Evolutionary conservation across 2,113 vertebrate species (phyloP).

Genomic region (Eulacestoma nigropectus): DNA sequence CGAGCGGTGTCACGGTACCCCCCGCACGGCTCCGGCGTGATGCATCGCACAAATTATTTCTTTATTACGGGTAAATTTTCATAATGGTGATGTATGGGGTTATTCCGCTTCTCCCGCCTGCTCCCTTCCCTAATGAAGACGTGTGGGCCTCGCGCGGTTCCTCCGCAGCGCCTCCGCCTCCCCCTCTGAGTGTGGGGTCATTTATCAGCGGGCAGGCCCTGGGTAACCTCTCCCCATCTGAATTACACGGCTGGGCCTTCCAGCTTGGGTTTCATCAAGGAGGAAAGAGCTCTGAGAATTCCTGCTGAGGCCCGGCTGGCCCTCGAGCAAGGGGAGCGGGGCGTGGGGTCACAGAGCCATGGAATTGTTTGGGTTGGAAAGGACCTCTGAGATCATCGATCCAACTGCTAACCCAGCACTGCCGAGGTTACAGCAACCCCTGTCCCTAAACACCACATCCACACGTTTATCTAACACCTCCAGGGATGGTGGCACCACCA

Average conservation of each 20-base stretch:
- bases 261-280: not conserved
- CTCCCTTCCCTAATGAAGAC: conserved; percentile 30
- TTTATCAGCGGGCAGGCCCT: not conserved
- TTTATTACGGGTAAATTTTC: conserved; percentile 53
- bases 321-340: fast-evolving
- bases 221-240: not conserved
- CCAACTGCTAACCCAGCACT: not conserved
- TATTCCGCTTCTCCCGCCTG: not conserved
- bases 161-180: not conserved
- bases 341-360: not conserved
- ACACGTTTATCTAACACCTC: fast-evolving
- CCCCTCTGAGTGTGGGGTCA: not conserved
- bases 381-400: not conserved
- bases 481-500: not conserved
- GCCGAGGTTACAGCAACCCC: not conserved
- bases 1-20: not conserved
- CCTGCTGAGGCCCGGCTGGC: not conserved
- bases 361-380: not conserved
- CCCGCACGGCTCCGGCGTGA: not conserved
- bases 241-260: not conserved
- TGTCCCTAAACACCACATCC: not conserved
- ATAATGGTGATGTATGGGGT: conserved; percentile 32
- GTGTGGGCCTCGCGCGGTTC: not conserved
- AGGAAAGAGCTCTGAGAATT: not conserved
- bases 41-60: conserved; percentile 31